These are phyloP conservation scores for Aphidius gifuensis DNA, from an alignment of 1,140 invertebrate species.

Conservation along the genomic window DNA sequence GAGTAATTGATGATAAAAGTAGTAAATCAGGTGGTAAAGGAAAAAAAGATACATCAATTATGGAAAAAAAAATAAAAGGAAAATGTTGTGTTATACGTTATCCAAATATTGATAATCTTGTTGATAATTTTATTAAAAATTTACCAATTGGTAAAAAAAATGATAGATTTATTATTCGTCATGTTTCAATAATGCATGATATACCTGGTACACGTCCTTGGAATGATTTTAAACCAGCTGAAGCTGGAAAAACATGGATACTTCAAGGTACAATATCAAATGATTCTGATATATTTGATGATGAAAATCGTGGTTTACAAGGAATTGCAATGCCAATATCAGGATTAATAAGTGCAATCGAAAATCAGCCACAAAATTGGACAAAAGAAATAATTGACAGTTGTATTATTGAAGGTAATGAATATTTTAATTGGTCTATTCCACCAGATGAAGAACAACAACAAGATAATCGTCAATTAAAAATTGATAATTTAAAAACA, in stretches of 20 bases:
- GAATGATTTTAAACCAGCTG: conserved; percentile 40
- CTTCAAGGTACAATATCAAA: conserved; percentile 38
- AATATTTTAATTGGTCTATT: conserved; percentile 44
- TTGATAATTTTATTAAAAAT: conserved; percentile 33
- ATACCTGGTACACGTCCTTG: conserved; percentile 39
- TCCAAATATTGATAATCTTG: conserved; percentile 27
- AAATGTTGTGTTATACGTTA: conserved; percentile 45
- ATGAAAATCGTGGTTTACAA: conserved; percentile 38
- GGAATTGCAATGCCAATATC: conserved; percentile 42
- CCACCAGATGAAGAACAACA: conserved; percentile 15
- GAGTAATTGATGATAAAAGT: conserved; percentile 30
- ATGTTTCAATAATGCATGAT: conserved; percentile 35
- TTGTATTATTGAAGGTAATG: conserved; percentile 36
- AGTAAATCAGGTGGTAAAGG: conserved; percentile 19
- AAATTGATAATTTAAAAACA: conserved; percentile 33
- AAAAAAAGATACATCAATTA: conserved; percentile 12
- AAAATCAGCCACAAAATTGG: conserved; percentile 37
- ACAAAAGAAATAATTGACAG: conserved; percentile 33
- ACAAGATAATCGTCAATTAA: conserved; percentile 27
- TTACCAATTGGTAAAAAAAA: conserved; percentile 36
- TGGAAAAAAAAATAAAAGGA: conserved; percentile 29
- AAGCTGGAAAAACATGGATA: conserved; percentile 41
- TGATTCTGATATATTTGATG: conserved; percentile 36
- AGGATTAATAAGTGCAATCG: conserved; percentile 33
- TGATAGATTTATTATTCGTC: conserved; percentile 42